Evolutionary conservation across 2,888 invertebrate species (phyloP).

Genomic region (Drosophila meridiana): DNA sequence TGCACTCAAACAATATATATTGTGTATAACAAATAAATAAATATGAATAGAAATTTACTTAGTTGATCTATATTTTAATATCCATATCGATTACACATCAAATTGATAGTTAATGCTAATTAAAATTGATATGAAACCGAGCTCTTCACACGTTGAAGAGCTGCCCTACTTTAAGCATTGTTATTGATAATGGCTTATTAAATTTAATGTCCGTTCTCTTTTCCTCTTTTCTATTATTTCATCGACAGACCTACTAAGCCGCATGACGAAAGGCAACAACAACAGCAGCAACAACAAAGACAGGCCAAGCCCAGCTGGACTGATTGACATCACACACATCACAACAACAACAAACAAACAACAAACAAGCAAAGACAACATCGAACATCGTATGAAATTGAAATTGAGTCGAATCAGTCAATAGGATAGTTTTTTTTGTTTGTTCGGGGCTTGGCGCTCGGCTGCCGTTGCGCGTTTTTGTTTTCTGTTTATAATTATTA

Average conservation of each 20-base stretch:
- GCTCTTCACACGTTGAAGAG: background rate
- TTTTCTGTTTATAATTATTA: slow-evolving; percentile 74
- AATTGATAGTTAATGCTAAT: background rate
- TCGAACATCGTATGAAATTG: slow-evolving; percentile 37
- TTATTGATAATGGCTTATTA: slow-evolving; percentile 41
- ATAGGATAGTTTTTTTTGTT: slow-evolving; percentile 38
- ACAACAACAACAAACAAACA: slow-evolving; percentile 8
- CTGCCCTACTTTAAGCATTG: slow-evolving; percentile 18
- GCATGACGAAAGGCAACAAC: slow-evolving; percentile 51
- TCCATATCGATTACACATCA: background rate
- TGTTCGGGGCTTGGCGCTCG: slow-evolving; percentile 35
- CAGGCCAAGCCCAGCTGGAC: slow-evolving; percentile 68
- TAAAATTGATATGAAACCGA: slow-evolving; percentile 9
- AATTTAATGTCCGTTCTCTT: slow-evolving; percentile 22
- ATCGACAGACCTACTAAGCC: slow-evolving; percentile 67
- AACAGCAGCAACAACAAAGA: slow-evolving; percentile 15
- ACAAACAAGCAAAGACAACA: slow-evolving; percentile 9
- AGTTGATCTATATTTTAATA: too few species aligned
- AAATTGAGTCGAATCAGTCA: slow-evolving; percentile 44
- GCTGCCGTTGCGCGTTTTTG: slow-evolving; percentile 55
- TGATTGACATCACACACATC: slow-evolving; percentile 65
- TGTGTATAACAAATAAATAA: too few species aligned
- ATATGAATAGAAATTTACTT: too few species aligned
- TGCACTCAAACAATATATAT: too few species aligned
- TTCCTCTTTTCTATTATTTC: slow-evolving; percentile 18